These are phyloP conservation scores for Aleiodes sp. DNA, from an alignment of 1,140 invertebrate genomes.

Conservation along the genomic window DNA sequence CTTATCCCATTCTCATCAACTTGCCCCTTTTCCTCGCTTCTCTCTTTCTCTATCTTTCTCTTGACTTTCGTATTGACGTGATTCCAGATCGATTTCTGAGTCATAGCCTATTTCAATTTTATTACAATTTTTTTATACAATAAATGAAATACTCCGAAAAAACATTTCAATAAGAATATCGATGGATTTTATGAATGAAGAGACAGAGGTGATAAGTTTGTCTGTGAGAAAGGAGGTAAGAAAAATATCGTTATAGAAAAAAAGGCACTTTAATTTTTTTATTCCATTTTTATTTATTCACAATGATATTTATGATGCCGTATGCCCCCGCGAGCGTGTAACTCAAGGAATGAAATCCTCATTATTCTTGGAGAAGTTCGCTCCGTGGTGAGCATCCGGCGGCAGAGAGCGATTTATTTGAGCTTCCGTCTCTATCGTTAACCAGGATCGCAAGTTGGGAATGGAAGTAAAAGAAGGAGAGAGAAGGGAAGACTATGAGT, in stretches of 20 bases:
- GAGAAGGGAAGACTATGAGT: not conserved
- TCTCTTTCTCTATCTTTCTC: slow-evolving; percentile 21
- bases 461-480: slow-evolving; percentile 31
- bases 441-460: slow-evolving; percentile 45
- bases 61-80: not conserved
- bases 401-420: slow-evolving; percentile 50
- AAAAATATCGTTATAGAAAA: not conserved
- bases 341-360: slow-evolving; percentile 48
- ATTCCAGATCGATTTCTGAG: slow-evolving; percentile 2
- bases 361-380: slow-evolving; percentile 47
- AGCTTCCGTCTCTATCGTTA: slow-evolving; percentile 54
- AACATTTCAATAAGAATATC: not conserved
- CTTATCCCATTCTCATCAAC: slow-evolving; percentile 15
- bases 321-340: slow-evolving; percentile 37
- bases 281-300: too few relatives aligned
- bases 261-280: slow-evolving; percentile 18
- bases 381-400: slow-evolving; percentile 48
- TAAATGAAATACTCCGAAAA: not conserved
- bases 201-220: not conserved
- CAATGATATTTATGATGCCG: slow-evolving; percentile 40
- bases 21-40: slow-evolving; percentile 19
- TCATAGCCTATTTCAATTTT: slow-evolving; percentile 1
- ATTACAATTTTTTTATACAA: not conserved
- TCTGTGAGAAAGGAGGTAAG: not conserved
- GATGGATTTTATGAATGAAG: not conserved